phyloP scores from a whole-genome alignment of 2,888 invertebrate species.

The Caenorhabditis imperialis region DNA sequence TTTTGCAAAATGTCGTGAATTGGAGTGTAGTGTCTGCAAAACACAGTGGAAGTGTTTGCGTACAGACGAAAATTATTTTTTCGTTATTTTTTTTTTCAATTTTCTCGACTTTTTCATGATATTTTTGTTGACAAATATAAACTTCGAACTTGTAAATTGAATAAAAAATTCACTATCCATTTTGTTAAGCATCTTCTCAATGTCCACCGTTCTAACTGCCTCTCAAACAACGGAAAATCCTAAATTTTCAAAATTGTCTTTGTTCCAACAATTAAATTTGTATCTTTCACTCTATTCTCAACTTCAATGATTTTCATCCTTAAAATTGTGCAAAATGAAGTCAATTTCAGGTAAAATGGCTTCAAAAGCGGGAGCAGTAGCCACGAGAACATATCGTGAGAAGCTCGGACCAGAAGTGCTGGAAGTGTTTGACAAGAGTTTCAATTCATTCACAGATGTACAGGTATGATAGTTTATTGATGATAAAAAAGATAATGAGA shows the following conservation, averaged over 20 bases:
- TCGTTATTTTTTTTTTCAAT: conserved; percentile 8
- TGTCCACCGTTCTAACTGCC: background rate
- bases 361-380: conserved; percentile 50
- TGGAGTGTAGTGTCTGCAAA: conserved; percentile 12
- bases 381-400: conserved; percentile 47
- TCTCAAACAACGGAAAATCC: too few relatives aligned
- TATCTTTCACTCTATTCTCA: too few relatives aligned
- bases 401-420: conserved; percentile 58
- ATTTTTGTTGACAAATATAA: too few relatives aligned
- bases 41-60: conserved; percentile 25
- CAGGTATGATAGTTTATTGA: conserved; percentile 49
- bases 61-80: conserved; percentile 7
- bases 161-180: background rate
- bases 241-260: too few relatives aligned
- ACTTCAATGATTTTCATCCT: too few relatives aligned
- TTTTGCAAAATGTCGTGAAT: conserved; percentile 20
- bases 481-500: conserved; percentile 10
- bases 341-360: conserved; percentile 24
- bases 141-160: background rate
- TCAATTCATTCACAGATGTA: conserved; percentile 63
- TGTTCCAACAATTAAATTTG: too few relatives aligned
- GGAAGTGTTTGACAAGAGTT: conserved; percentile 63
- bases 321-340: too few relatives aligned
- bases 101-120: conserved; percentile 3
- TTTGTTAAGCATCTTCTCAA: background rate